A percentile compares a stretch with the other conserved stretches of the same genome.
phyloP scores from a whole-genome alignment of 2,113 vertebrate species.

The Chamaetylas fuelleborni region DNA sequence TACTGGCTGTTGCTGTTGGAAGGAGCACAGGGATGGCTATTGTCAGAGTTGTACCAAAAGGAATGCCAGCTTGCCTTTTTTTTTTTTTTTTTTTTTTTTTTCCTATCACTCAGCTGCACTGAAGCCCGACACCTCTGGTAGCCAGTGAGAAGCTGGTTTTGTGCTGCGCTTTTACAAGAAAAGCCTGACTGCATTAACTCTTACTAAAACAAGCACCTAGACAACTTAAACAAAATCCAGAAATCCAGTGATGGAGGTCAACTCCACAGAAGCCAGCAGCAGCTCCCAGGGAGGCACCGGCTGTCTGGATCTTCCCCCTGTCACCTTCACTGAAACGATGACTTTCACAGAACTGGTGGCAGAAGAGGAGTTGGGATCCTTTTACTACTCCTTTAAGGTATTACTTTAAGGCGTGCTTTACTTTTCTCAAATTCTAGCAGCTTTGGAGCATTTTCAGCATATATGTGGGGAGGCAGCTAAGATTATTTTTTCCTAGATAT shows the following conservation, averaged over 20 bases:
- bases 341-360: conserved; percentile 61
- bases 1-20: background rate
- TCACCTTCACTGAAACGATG: conserved; percentile 51
- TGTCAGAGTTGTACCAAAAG: background rate
- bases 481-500: background rate
- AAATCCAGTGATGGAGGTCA: conserved; percentile 54
- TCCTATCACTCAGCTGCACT: conserved; percentile 32
- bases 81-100: background rate
- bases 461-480: background rate
- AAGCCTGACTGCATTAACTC: conserved; percentile 31
- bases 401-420: background rate
- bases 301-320: conserved; percentile 31
- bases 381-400: conserved; percentile 81
- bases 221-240: background rate
- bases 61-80: background rate
- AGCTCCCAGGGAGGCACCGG: background rate
- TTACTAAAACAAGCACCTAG: background rate
- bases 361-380: conserved; percentile 73
- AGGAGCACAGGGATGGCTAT: background rate
- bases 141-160: conserved; percentile 49
- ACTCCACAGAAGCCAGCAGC: conserved; percentile 55
- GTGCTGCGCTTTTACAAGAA: background rate
- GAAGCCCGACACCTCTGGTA: conserved; percentile 52
- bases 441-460: background rate
- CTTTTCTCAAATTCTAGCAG: background rate